phyloP scores from a whole-genome alignment of 2,797 vertebrate species.

The Channa striata region DNA sequence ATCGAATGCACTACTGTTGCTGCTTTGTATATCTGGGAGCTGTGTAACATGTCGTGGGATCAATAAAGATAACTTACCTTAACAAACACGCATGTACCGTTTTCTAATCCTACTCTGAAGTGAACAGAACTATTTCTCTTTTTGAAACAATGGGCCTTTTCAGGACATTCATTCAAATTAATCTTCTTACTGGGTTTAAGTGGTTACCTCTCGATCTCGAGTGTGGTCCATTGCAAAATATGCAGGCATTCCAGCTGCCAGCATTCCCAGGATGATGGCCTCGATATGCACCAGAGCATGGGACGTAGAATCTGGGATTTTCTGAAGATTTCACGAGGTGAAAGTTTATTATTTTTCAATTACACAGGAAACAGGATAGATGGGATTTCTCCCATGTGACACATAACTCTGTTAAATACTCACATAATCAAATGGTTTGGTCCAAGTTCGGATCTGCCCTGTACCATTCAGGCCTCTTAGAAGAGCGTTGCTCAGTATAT shows the following conservation, averaged over 20 bases:
- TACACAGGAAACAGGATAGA: not conserved
- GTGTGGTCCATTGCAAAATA: constrained; percentile 92
- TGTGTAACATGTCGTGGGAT: too few species aligned
- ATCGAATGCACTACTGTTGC: too few species aligned
- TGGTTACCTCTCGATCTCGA: constrained; percentile 72
- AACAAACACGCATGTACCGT: too few species aligned
- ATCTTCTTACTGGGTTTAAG: not conserved
- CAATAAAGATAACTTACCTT: too few species aligned
- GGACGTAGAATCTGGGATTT: constrained; percentile 80
- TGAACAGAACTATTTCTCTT: too few species aligned
- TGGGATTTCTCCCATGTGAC: not conserved
- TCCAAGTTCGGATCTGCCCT: constrained; percentile 85
- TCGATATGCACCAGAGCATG: constrained; percentile 85
- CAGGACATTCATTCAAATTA: not conserved
- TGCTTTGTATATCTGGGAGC: too few species aligned
- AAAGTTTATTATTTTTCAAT: not conserved
- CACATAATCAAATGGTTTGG: constrained; percentile 86
- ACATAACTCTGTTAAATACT: constrained; percentile 55
- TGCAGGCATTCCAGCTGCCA: constrained; percentile 90
- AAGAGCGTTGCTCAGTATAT: constrained; percentile 90
- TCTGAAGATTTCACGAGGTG: constrained; percentile 58
- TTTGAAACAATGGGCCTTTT: not conserved
- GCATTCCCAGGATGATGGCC: constrained; percentile 83
- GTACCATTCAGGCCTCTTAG: constrained; percentile 87
- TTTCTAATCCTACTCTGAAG: too few species aligned